Conservation (phyloP, 2,888 invertebrate species). For the Mechanitis messenoides region DNA sequence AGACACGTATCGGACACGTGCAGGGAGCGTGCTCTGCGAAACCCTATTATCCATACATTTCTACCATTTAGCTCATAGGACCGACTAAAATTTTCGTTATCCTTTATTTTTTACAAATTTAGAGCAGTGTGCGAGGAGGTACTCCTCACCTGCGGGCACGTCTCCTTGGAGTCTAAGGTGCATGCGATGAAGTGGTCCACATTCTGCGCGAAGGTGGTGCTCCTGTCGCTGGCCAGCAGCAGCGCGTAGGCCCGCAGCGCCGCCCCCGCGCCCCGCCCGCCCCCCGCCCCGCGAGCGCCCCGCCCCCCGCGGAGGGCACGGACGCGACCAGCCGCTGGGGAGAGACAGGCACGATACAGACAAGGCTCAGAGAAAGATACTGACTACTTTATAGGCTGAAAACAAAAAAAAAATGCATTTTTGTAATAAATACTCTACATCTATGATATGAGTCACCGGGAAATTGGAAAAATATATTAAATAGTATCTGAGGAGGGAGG, state of each 20-base stretch:
- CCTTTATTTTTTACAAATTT: not conserved
- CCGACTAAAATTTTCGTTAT: not conserved
- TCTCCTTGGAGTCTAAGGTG: constrained; percentile 92
- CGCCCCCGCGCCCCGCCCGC: constrained; percentile 78
- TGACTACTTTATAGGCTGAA: no score
- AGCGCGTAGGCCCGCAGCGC: constrained; percentile 86
- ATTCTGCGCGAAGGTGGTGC: constrained; percentile 93
- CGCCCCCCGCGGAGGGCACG: constrained; percentile 79
- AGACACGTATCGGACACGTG: constrained; percentile 21
- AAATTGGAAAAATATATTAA: no score
- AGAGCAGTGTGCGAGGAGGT: no score
- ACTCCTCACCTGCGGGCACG: constrained; percentile 81
- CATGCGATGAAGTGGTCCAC: constrained; percentile 96
- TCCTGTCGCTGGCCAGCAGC: constrained; percentile 87
- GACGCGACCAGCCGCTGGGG: constrained; percentile 85
- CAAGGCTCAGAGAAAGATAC: not conserved
- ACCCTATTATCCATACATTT: constrained; percentile 4
- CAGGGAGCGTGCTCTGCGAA: constrained; percentile 9
- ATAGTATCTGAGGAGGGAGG: no score
- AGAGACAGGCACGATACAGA: no score
- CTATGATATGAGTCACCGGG: no score
- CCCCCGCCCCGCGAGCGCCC: constrained; percentile 68
- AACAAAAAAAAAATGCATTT: no score
- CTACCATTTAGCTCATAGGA: not conserved
- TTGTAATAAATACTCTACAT: no score